Evolutionary conservation across 2,113 vertebrate genomes (phyloP).

Genomic region (Neolamprologus tretocephalus): DNA sequence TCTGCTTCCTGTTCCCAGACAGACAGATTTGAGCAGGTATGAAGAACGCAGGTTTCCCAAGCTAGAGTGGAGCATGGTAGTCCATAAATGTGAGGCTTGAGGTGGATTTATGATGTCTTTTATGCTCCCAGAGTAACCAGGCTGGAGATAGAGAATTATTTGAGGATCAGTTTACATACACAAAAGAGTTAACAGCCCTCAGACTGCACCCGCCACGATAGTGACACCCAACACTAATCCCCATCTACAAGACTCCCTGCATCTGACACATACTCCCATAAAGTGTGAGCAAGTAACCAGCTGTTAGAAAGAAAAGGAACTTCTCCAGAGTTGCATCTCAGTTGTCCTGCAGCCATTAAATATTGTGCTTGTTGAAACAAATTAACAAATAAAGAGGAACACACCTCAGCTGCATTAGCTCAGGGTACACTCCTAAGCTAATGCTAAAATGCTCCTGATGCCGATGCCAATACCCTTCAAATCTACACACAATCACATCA

Average conservation of each 20-base stretch:
- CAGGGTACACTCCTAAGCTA: neutral
- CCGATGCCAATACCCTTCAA: neutral
- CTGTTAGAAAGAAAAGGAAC: neutral
- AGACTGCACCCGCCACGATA: neutral
- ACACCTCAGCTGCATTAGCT: neutral
- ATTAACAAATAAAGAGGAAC: neutral
- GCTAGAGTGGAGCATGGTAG: conserved; percentile 1
- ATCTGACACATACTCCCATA: neutral
- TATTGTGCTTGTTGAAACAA: neutral
- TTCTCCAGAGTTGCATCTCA: neutral
- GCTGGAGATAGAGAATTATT: conserved; percentile 38
- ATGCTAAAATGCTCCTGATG: neutral
- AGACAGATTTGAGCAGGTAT: neutral
- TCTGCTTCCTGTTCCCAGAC: conserved; percentile 18
- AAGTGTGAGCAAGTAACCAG: neutral
- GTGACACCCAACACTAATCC: conserved; percentile 27
- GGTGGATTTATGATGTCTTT: conserved; percentile 48
- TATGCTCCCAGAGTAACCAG: conserved; percentile 16
- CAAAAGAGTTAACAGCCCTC: conserved; percentile 29
- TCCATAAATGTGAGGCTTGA: neutral
- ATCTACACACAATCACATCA: neutral
- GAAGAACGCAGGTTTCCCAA: conserved; percentile 29
- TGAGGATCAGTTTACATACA: conserved; percentile 49
- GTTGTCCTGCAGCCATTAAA: neutral
- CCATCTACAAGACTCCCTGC: conserved; percentile 13